Evolutionary conservation across 92 coral and sea anemone species (phyloP), one percentile per base, ranked within the genome.

Genomic region (Actinostola sp.): DNA sequence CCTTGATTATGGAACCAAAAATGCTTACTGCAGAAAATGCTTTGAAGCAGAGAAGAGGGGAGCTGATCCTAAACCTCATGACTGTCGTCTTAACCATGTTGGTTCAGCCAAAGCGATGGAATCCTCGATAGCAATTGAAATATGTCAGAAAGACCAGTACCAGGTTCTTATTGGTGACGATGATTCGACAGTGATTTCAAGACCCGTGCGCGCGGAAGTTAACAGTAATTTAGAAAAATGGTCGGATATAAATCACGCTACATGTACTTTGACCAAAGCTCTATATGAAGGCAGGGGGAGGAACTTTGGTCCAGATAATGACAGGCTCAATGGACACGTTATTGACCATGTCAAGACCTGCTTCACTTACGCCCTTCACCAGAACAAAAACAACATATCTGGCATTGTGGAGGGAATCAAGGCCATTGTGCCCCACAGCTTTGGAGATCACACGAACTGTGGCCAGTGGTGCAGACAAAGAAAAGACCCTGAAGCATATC

Each of bases 401-500:
- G 61, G 45, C 32, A 30, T 68, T 7, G 8, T 57, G 63, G 55
- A 51, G 14, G 65, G 65, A 29, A 50, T 74, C 0, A 23, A 51
- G 38, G 30, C 33, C 70, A 77, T 77, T 71, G 84, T 70, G 0
- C 76, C 77, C 14, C 83, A 62, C 54, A 11, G 50, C 30, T 64
- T 64, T 39, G 71, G 71, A 16, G 71, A 64, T 1, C 71, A 64
- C 27, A 39, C 5, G 0, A 41, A 64, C 15, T 64, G 71, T 17
- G 8, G 29, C 7, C 1, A 1, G 1, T 64, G 71, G 71, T 64
- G 71, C 9, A 20, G 26, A 16, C 23, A 64, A 4, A 41, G 27
- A 26, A 24, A 64, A 14, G 31, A 64, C 24, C 53, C 53, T 9
- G 29, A 64, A 19, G 45, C 12, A 3, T 64, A 64, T 39, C 45